These are phyloP conservation scores for Drosophila rubida DNA, from an alignment of 2,888 invertebrate genomes.

Conservation along the genomic window DNA sequence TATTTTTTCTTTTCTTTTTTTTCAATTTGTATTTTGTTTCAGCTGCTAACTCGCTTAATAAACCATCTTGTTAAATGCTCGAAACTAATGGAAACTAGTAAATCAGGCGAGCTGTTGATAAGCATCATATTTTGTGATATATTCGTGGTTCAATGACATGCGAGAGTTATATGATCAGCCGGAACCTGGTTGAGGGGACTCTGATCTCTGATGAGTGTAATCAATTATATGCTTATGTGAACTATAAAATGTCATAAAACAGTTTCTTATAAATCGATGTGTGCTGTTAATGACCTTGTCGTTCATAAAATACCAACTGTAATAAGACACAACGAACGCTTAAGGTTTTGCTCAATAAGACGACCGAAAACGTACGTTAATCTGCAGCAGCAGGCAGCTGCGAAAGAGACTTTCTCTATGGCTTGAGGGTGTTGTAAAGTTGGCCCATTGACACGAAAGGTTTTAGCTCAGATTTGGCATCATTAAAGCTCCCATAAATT, in stretches of 20 bases:
- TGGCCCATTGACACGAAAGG: constrained; percentile 70
- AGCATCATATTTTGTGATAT: constrained; percentile 25
- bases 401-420: constrained; percentile 63
- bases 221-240: constrained; percentile 26
- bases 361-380: constrained; percentile 24
- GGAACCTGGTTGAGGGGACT: constrained; percentile 4
- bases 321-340: constrained; percentile 56
- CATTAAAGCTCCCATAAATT: constrained; percentile 61
- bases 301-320: constrained; percentile 23
- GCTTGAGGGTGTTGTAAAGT: constrained; percentile 61
- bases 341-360: constrained; percentile 55
- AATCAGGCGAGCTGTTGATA: constrained; percentile 23
- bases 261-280: constrained; percentile 30
- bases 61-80: constrained; percentile 7
- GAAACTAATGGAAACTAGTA: constrained; percentile 10
- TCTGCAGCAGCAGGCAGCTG: constrained; percentile 15
- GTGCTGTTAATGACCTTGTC: constrained; percentile 55
- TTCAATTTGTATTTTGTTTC: not conserved
- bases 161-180: constrained; percentile 18
- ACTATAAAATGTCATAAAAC: constrained; percentile 23
- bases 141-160: constrained; percentile 13
- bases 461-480: constrained; percentile 61
- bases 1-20: not conserved
- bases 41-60: constrained; percentile 6
- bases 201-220: constrained; percentile 15